phyloP scores from a whole-genome alignment of 2,888 invertebrate genomes.

The Schizaphis graminum region DNA sequence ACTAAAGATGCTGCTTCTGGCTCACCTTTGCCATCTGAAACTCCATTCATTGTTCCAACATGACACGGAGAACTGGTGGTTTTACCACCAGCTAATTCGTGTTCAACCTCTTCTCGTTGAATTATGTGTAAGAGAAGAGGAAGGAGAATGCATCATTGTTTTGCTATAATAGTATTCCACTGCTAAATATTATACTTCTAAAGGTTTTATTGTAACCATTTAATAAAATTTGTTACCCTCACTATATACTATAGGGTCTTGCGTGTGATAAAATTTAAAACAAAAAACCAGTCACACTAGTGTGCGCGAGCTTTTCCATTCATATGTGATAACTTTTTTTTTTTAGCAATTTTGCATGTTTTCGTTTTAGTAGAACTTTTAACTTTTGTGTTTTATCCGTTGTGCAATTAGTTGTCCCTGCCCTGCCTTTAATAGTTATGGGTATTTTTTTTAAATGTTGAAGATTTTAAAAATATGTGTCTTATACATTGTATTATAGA shows the following conservation, averaged over 20 bases:
- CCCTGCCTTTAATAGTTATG: not conserved
- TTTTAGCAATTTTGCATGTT: conserved; percentile 63
- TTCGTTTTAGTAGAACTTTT: conserved; percentile 49
- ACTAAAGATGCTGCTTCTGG: conserved; percentile 71
- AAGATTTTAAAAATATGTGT: conserved; percentile 35
- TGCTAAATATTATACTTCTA: conserved; percentile 58
- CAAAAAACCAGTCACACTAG: conserved; percentile 56
- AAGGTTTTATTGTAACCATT: conserved; percentile 52
- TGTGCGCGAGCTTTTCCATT: conserved; percentile 65
- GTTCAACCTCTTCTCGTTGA: conserved; percentile 59
- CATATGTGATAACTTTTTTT: conserved; percentile 61
- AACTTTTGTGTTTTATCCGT: conserved; percentile 50
- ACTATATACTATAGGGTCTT: conserved; percentile 63
- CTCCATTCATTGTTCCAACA: conserved; percentile 67
- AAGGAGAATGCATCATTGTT: conserved; percentile 2
- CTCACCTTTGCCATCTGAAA: conserved; percentile 56
- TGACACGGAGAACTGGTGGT: conserved; percentile 68
- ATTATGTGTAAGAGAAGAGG: conserved; percentile 1
- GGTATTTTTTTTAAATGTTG: conserved; percentile 20
- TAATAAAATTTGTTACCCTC: conserved; percentile 61
- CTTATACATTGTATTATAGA: conserved; percentile 52
- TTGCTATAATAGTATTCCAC: conserved; percentile 55
- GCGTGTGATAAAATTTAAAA: conserved; percentile 62
- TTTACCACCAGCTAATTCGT: conserved; percentile 55
- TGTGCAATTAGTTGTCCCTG: conserved; percentile 52